Base-by-base conservation (phyloP, 2,888 invertebrate genomes). In the Chrysomela aeneicollis region DNA sequence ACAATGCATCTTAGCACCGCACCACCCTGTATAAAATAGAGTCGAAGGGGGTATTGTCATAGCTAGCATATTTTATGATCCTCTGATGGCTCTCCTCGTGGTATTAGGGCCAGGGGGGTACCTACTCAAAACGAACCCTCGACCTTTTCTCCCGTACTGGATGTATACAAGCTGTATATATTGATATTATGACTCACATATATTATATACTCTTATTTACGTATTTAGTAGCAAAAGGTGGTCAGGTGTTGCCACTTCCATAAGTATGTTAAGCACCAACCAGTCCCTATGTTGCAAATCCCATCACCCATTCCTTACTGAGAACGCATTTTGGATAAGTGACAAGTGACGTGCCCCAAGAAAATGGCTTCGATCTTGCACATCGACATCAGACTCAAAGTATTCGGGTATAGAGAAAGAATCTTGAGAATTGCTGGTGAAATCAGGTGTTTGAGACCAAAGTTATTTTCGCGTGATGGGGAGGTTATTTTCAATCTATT, bases 81-180 rank as follows among this genome's bases (percentile, higher is more conserved):
- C 46, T 32, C 51, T 63, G 59, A 51, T 26, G 26, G 26, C 26
- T 26, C 26, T 26, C 26, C 6, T 6, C 26, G 6, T 26, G 26
- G 26, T 6, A 26, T 6, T 26, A 26, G 26, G 6, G 6, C 4
- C 26, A 3, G 26, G 6, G n/a, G n/a, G n/a, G n/a, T n/a, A n/a
- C n/a, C n/a, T n/a, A n/a, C n/a, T 26, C 26, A 26, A 6, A 5
- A 26, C 26, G 26, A 26, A 26, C 26, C 26, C 6, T 26, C 76
- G 77, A 80, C 80, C 74, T 78, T 79, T 78, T 80, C 81, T 81
- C 42, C 77, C 78, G 80, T 78, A 80, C 79, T 82, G 76, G 79
- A 77, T 82, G 82, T 82, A 82, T 81, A 82, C 82, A 82, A 81
- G 79, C 79, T 82, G 82, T 82, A 82, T 82, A 82, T 82, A 82